These are phyloP conservation scores for Perccottus glenii DNA, from an alignment of 2,113 vertebrate genomes.

Conservation along the genomic window DNA sequence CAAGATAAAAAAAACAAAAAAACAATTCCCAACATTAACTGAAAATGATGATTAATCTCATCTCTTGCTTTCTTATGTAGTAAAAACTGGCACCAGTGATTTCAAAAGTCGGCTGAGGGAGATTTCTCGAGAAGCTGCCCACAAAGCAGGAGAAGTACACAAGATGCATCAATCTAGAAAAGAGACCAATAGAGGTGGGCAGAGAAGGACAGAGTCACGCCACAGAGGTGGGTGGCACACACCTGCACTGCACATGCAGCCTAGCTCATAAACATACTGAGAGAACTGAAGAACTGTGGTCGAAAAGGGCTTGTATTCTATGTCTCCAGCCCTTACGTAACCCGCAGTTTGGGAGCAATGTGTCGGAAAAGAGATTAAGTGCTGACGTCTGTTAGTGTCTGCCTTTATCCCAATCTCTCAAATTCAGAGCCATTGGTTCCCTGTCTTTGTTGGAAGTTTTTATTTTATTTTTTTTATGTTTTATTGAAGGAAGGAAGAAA, in stretches of 20 bases:
- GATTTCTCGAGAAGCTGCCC: constrained; percentile 88
- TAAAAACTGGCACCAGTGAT: constrained; percentile 78
- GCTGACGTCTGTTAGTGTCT: constrained; percentile 65
- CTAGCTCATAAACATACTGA: not conserved
- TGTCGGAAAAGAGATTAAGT: constrained; percentile 75
- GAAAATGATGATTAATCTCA: not conserved
- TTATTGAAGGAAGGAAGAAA: constrained; percentile 35
- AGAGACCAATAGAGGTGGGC: constrained; percentile 80
- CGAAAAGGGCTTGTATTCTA: constrained; percentile 38
- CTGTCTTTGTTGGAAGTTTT: constrained; percentile 5
- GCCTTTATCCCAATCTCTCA: constrained; percentile 51
- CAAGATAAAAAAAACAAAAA: too few species aligned
- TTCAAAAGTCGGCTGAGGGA: constrained; percentile 84
- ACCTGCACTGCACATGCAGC: not conserved
- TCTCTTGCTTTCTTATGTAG: constrained; percentile 69
- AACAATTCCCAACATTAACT: too few species aligned
- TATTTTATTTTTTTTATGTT: not conserved
- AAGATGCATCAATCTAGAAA: constrained; percentile 79
- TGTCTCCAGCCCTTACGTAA: constrained; percentile 61
- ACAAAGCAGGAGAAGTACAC: constrained; percentile 83
- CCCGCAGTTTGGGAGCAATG: constrained; percentile 63
- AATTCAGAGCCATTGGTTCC: constrained; percentile 34
- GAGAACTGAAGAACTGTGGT: constrained; percentile 20
- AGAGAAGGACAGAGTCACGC: constrained; percentile 77
- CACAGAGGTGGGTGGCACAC: constrained; percentile 75